phyloP scores from a whole-genome alignment of 37 sponge, comb jelly and placozoan genomes.

The Ianthella basta region DNA sequence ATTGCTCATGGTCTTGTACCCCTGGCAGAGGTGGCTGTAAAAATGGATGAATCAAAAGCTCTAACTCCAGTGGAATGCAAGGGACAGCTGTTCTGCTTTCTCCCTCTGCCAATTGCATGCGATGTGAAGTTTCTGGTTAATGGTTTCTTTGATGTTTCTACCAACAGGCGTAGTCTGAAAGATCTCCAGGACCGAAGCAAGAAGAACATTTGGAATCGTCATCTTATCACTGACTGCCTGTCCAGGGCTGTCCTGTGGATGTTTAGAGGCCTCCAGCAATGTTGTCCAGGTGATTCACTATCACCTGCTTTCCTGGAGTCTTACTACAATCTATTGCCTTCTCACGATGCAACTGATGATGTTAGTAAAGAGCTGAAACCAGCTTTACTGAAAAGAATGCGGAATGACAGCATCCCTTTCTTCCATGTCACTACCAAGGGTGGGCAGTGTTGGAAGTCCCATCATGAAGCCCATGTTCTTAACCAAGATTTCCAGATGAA shows the following conservation, averaged over 20 bases:
- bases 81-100: slow-evolving; percentile 60
- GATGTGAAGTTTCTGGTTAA: slow-evolving; percentile 48
- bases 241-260: slow-evolving; percentile 30
- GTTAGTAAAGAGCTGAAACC: slow-evolving; percentile 24
- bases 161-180: slow-evolving; percentile 38
- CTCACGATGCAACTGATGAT: background rate
- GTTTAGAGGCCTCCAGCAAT: slow-evolving; percentile 19
- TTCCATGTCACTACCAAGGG: too few species aligned
- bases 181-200: slow-evolving; percentile 1
- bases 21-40: slow-evolving; percentile 48
- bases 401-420: too few species aligned
- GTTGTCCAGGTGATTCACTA: background rate
- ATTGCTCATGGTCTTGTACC: slow-evolving; percentile 37
- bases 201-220: slow-evolving; percentile 54
- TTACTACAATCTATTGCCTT: slow-evolving; percentile 63
- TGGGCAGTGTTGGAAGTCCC: too few species aligned
- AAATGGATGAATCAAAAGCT: slow-evolving; percentile 9
- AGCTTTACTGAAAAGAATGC: slow-evolving; percentile 5
- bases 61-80: slow-evolving; percentile 13
- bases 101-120: slow-evolving; percentile 58
- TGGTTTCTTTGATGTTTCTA: slow-evolving; percentile 61
- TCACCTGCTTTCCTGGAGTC: slow-evolving; percentile 14
- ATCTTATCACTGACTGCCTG: slow-evolving; percentile 44
- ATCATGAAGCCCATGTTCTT: too few species aligned
- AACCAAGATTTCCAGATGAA: too few species aligned